phyloP scores from a whole-genome alignment of 2,888 invertebrate species.

The Nebria salina region DNA sequence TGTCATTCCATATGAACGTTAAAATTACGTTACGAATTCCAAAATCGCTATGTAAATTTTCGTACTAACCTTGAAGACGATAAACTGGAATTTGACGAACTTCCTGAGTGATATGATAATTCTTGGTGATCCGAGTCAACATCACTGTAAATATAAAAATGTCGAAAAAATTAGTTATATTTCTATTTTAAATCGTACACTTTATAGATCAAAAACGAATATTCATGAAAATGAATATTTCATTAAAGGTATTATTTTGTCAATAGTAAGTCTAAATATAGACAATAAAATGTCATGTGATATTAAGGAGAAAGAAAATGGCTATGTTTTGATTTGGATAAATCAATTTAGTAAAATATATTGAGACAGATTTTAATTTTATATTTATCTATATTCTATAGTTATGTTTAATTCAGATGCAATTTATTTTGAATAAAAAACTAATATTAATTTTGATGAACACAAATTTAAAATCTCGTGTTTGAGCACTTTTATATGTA shows the following conservation, averaged over 20 bases:
- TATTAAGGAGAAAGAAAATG: neutral
- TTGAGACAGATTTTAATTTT: no score
- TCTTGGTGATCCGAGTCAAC: conserved; percentile 72
- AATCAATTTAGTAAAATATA: neutral
- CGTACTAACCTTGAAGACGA: conserved; percentile 65
- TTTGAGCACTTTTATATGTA: no score
- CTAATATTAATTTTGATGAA: no score
- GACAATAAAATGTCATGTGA: neutral
- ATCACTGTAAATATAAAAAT: conserved; percentile 64
- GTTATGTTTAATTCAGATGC: no score
- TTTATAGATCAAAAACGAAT: conserved; percentile 8
- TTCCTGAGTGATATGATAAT: conserved; percentile 65
- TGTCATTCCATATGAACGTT: no score
- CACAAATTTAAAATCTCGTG: no score
- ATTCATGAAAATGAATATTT: neutral
- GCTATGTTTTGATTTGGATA: neutral
- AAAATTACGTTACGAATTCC: no score
- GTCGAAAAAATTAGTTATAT: conserved; percentile 3
- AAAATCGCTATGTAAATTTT: neutral
- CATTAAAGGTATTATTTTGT: neutral
- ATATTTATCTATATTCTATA: no score
- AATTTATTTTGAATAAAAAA: no score
- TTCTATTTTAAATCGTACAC: neutral
- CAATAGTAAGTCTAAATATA: neutral
- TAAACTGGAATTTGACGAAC: conserved; percentile 73